phyloP scores from a whole-genome alignment of 2,113 vertebrate genomes.

The Carassius carassius region DNA sequence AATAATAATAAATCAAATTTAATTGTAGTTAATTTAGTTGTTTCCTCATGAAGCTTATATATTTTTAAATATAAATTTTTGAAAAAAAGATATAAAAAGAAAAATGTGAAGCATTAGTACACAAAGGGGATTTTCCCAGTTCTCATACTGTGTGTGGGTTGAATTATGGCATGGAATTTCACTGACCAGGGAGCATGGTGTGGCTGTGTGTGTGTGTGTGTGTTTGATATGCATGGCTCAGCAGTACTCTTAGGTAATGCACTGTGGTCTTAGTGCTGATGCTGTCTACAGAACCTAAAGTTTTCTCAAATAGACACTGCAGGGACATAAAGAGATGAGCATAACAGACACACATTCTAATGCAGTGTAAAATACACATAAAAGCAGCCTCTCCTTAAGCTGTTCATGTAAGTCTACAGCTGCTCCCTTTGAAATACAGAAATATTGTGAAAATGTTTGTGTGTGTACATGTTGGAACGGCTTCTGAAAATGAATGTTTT shows the following conservation, averaged over 20 bases:
- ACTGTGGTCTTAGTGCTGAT: no score
- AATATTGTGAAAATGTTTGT: not conserved
- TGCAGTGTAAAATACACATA: not conserved
- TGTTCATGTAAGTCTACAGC: constrained; percentile 14
- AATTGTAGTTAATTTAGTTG: no score
- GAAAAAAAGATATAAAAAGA: not conserved
- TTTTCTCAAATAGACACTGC: not conserved
- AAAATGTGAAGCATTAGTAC: not conserved
- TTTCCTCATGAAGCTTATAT: no score
- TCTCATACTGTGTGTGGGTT: not conserved
- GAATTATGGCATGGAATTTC: not conserved
- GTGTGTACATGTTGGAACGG: not conserved
- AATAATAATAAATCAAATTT: no score
- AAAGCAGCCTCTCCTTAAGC: not conserved
- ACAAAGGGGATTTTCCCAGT: not conserved
- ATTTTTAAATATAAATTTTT: no score
- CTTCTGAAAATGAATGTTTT: not conserved
- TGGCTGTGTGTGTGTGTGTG: not conserved
- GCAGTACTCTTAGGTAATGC: not conserved
- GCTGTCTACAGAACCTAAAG: no score
- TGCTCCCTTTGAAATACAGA: constrained; percentile 4
- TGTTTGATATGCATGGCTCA: not conserved
- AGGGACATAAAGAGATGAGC: not conserved
- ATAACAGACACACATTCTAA: constrained; percentile 4
- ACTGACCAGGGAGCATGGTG: not conserved